Base-by-base conservation (phyloP, 2,797 vertebrate species). In the Microtus agrestis region DNA sequence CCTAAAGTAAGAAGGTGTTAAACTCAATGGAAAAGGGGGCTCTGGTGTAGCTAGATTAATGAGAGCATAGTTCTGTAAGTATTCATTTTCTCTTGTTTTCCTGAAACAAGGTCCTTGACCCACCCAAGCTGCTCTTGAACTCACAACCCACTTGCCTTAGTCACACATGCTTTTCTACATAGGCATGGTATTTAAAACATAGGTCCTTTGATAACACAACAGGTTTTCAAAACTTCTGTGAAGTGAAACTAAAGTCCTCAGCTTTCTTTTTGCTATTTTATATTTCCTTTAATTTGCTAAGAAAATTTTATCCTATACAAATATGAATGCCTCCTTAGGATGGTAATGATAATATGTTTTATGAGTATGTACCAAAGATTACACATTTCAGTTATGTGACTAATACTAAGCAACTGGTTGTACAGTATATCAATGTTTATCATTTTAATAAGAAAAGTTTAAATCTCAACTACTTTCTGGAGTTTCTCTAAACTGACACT, bases 341-440 rank as follows among this genome's bases (percentile, higher is more conserved):
- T 87, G 97, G 97, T 13, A 94, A 77, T 80, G 91, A 93, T 34
- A 97, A 34, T 95, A 46, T 97, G 29, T 80, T 98, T 95, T 98
- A 98, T 96, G 97, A 97, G 19, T 98, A 97, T 96, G 98, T 98
- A 63, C 95, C 97, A 92, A 98, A 98, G 51, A 96, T 97, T 94
- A 95, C 98, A 93, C 97, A 48, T 94, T 1, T 54, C 37, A 27
- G 13, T 73, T n/a, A 94, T 80, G 98, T 98, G 98, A 98, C 98
- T 98, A 96, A 80, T 85, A 27, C 74, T 43, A 89, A 69, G 54
- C 48, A 88, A 67, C 61, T 87, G 27, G n/a, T 87, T 89, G 56
- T n/a, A 59, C 87, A 79, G 31, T 89, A 54, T 37, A 87, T 65
- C 54, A 86, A 37, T 48, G 67, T 12, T 91, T 84, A 90, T 25